Evolutionary conservation across 2,888 invertebrate genomes (phyloP), one percentile per base, ranked within the genome.

Genomic region (Drosophila kambysellisi): DNA sequence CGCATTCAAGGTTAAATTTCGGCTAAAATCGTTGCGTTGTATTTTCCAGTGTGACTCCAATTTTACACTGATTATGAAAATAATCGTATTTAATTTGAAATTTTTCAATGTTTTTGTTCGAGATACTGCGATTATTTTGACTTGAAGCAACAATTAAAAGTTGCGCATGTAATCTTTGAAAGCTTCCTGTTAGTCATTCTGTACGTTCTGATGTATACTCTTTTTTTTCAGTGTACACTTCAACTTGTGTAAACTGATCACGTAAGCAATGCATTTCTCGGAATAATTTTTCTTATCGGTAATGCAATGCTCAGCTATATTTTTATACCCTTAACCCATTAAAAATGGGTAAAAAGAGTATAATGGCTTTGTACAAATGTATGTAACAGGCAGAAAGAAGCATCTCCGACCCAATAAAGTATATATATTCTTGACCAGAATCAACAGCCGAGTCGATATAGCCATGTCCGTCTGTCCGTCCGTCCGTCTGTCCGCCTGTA

Each of bases 261-360:
- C 6, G 9, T 29, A 7, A 0, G 3, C 29, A 46, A 7, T 29
- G 9, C 17, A 35, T 12, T 65, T 52, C 30, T 43, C 17, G 43
- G 30, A 64, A 66, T 20, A 12, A 11, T 15, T 8, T 41, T 56
- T 46, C 79, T 73, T 54, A 75, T 78, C 74, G 9, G 17, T 8
- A 20, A n/a, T 50, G 9, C n/a, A 51, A 3, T 37, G 11, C 9
- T 4, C 35, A 50, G 15, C 29, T 43, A 35, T 25, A 15, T 25
- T 25, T 46, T 20, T 20, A 25, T 25, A 25, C 20, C 20, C 20
- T 25, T 25, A 25, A 25, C 20, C 20, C 20, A 25, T 25, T 25
- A 25, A 25, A 25, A 25, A 25, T 25, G 20, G 20, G 20, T 1
- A 25, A 25, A 25, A 25, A 25, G 20, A 25, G 20, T 25, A 25